phyloP scores from a whole-genome alignment of 2,888 invertebrate species.

The Merodon equestris region DNA sequence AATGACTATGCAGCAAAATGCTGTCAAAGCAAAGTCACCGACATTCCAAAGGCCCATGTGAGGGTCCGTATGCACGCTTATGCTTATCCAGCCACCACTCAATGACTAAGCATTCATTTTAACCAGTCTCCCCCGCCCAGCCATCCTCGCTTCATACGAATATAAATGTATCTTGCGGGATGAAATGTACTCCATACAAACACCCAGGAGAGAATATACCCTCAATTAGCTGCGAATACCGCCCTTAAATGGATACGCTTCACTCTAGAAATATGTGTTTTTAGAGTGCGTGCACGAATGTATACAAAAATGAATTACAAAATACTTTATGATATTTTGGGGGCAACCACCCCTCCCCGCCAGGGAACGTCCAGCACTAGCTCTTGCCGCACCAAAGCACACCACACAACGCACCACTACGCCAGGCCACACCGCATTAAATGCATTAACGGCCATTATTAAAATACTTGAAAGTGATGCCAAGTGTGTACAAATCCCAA shows the following conservation, averaged over 20 bases:
- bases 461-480: constrained; percentile 51
- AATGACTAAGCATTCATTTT: constrained; percentile 1
- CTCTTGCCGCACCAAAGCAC: too few relatives aligned
- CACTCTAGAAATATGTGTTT: constrained; percentile 1
- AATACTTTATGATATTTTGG: constrained; percentile 24
- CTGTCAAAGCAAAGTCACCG: too few relatives aligned
- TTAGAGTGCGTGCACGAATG: neutral
- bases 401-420: too few relatives aligned
- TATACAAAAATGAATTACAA: constrained; percentile 34
- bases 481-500: constrained; percentile 50
- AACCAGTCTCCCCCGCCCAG: constrained; percentile 7
- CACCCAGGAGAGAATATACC: too few relatives aligned
- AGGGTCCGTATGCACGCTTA: too few relatives aligned
- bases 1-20: too few relatives aligned
- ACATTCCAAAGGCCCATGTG: too few relatives aligned
- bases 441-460: constrained; percentile 59
- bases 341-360: neutral
- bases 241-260: constrained; percentile 5
- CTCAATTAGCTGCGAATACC: constrained; percentile 43
- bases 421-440: constrained; percentile 23
- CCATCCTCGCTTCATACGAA: constrained; percentile 34
- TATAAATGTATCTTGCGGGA: constrained; percentile 43
- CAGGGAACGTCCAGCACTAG: too few relatives aligned
- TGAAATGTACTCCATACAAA: constrained; percentile 7
- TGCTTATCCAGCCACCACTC: constrained; percentile 8